Conservation (phyloP, 2,888 invertebrate genomes). For the Acronicta psi region DNA sequence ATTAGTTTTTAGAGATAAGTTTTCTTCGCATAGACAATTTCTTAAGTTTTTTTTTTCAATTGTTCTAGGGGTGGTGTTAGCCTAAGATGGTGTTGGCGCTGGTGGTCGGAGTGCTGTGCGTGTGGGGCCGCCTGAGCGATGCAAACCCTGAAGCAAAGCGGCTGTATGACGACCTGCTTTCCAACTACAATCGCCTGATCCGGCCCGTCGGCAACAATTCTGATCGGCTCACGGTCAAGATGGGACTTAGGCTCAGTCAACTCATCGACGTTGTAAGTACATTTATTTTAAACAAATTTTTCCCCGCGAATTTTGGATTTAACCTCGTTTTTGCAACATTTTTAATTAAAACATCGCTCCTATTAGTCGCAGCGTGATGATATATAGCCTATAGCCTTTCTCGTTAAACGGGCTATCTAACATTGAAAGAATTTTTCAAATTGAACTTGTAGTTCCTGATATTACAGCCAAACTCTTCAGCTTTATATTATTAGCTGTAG, state of each 20-base stretch:
- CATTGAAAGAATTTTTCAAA: too few species aligned
- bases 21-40: too few species aligned
- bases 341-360: too few species aligned
- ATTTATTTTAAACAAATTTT: not conserved
- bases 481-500: too few species aligned
- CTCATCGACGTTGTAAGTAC: slow-evolving; percentile 97
- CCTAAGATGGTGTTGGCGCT: slow-evolving; percentile 95
- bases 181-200: slow-evolving; percentile 98
- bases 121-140: slow-evolving; percentile 93
- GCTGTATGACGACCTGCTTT: slow-evolving; percentile 97
- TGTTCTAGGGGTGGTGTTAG: slow-evolving; percentile 94
- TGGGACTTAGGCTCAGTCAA: slow-evolving; percentile 97
- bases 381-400: too few species aligned
- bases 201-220: slow-evolving; percentile 98
- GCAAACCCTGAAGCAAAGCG: slow-evolving; percentile 98
- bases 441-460: too few species aligned
- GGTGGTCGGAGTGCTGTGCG: slow-evolving; percentile 92
- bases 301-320: too few species aligned
- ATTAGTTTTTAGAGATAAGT: too few species aligned
- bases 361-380: too few species aligned
- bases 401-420: too few species aligned
- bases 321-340: too few species aligned
- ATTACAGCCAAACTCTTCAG: too few species aligned
- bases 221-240: slow-evolving; percentile 97
- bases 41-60: slow-evolving; percentile 34